Base-by-base conservation (phyloP, 2,888 invertebrate species). In the Caenorhabditis afra region DNA sequence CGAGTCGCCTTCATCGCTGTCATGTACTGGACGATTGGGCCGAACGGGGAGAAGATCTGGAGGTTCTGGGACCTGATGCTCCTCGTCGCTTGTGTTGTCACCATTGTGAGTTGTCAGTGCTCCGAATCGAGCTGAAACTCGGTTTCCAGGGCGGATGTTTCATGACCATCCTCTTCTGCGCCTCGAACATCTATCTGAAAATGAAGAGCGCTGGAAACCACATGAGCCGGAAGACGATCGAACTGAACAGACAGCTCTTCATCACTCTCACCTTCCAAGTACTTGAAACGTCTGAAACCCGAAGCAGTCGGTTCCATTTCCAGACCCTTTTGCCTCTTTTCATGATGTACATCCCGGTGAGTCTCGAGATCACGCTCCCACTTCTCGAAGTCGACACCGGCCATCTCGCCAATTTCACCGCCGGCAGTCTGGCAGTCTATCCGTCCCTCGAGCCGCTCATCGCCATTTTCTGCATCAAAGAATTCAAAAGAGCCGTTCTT, bases 291-390 rank as follows among this genome's bases (percentile, higher is more conserved):
- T n/a, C n/a, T n/a, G n/a, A n/a, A n/a, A n/a, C n/a, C n/a, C n/a
- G n/a, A n/a, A n/a, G n/a, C n/a, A n/a, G n/a, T n/a, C n/a, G n/a
- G 7, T 29, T 29, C 7, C 29, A 7, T 44, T 67, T 75, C 39
- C 75, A 75, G 75, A 62, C 75, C 10, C 23, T 67, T 12, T 61
- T 75, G 4, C 75, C 75, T 0, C 20, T 62, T 3, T 53, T 67
- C 49, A 59, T 67, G 65, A 75, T 75, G 75, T 75, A 75, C 20
- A 47, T 61, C 29, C 75, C 67, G 2, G 75, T 62, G 12, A 22
- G 55, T 39, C 35, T 62, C 29, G 62, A 67, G 18, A 67, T 75
- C 29, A 39, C 57, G 14, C 11, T 67, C 14, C 75, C 75, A 1
- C 16, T 75, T 0, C 39, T 75, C 1, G 62, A 67, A 47, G 29